A percentile compares a stretch with the other conserved stretches of the same genome.
phyloP scores from a whole-genome alignment of 2,888 invertebrate species.

The Amblyjoppa fuscipennis region DNA sequence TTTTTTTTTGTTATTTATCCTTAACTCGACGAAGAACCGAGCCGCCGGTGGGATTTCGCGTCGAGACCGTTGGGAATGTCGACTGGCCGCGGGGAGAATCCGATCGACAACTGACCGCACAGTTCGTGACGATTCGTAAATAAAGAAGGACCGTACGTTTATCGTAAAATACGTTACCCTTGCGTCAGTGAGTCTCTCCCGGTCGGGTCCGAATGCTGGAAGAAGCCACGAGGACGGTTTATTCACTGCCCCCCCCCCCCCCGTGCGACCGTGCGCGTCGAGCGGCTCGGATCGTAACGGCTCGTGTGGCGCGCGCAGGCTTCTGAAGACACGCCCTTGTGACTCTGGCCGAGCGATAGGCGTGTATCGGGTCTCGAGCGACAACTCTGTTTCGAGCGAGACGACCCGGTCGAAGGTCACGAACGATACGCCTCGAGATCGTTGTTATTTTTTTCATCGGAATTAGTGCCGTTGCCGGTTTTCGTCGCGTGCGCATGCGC shows the following conservation, averaged over 20 bases:
- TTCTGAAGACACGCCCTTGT: no score
- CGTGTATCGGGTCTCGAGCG: conserved; percentile 36
- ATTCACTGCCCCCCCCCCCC: neutral
- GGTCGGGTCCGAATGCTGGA: conserved; percentile 39
- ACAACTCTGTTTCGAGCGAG: conserved; percentile 52
- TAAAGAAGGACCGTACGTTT: conserved; percentile 18
- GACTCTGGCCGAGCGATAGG: neutral
- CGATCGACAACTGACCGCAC: conserved; percentile 56
- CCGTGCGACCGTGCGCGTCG: conserved; percentile 21
- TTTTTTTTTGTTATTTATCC: neutral
- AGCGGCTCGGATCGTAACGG: no score
- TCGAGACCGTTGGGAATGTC: neutral
- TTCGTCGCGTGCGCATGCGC: neutral
- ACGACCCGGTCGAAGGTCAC: conserved; percentile 76
- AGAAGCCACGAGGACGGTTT: conserved; percentile 41
- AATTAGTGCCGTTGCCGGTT: conserved; percentile 41
- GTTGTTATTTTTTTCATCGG: conserved; percentile 80
- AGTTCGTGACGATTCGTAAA: conserved; percentile 47
- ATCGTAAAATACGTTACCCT: conserved; percentile 31
- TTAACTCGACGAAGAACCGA: neutral
- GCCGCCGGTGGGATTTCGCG: conserved; percentile 2
- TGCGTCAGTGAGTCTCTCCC: neutral
- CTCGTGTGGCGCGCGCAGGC: no score
- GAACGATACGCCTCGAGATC: conserved; percentile 75
- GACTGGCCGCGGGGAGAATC: conserved; percentile 51